Percentiles rank a stretch among this genome's conserved stretches.
phyloP scores from a whole-genome alignment of 2,797 vertebrate species.

The Protosalanx chinensis region DNA sequence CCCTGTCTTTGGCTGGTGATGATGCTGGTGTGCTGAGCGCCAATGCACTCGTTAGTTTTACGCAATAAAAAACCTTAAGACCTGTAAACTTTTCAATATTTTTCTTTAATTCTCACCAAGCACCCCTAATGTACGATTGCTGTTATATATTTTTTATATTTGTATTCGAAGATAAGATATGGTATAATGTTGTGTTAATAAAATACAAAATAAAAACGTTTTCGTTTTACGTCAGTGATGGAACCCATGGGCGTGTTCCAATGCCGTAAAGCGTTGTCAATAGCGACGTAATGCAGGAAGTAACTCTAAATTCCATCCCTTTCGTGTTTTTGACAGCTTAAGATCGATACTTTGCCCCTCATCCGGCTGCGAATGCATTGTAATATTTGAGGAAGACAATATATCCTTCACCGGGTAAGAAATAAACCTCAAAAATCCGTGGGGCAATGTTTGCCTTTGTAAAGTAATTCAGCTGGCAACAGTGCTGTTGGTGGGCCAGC shows the following conservation, averaged over 20 bases:
- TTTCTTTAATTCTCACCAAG: no score
- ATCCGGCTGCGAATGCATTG: background rate
- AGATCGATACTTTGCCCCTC: background rate
- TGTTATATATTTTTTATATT: no score
- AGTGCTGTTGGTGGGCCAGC: background rate
- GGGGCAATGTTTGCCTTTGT: conserved; percentile 39
- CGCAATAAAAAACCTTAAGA: conserved; percentile 23
- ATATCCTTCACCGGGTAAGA: background rate
- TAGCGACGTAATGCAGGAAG: conserved; percentile 70
- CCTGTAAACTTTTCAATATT: no score
- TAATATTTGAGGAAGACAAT: background rate
- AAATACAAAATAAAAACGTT: no score
- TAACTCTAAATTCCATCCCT: conserved; percentile 44
- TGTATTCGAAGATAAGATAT: no score
- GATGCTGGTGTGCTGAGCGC: background rate
- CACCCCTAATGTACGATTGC: no score
- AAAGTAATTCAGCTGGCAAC: conserved; percentile 10
- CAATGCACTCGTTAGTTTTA: conserved; percentile 37
- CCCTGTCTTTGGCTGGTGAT: background rate
- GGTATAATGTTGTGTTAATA: no score
- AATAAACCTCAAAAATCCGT: background rate
- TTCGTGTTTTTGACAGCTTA: conserved; percentile 40
- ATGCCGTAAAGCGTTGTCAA: conserved; percentile 76
- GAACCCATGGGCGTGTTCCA: conserved; percentile 31
- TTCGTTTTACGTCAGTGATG: conserved; percentile 51